phyloP scores from a whole-genome alignment of 2,113 vertebrate genomes.

The Hemibagrus wyckioides region DNA sequence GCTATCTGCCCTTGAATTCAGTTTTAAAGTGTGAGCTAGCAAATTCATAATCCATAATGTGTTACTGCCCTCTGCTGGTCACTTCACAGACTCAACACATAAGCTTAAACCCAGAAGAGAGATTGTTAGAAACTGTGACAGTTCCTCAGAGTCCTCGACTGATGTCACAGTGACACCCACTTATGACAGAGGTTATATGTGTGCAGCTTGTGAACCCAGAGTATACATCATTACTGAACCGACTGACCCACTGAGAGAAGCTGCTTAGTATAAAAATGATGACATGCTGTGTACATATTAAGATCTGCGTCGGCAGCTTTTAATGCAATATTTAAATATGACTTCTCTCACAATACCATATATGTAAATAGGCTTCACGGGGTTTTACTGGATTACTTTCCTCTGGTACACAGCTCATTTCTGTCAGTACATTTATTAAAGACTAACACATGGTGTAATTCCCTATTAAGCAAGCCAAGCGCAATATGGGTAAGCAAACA shows the following conservation, averaged over 20 bases:
- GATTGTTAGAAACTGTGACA: neutral
- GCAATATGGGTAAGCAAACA: neutral
- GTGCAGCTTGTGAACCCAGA: neutral
- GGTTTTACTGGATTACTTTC: neutral
- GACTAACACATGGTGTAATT: neutral
- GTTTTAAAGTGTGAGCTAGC: neutral
- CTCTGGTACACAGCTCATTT: neutral
- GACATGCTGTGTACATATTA: neutral
- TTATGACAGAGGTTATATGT: neutral
- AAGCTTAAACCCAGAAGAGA: neutral
- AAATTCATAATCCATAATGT: slow-evolving; percentile 30
- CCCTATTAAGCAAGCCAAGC: neutral
- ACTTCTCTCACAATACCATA: neutral
- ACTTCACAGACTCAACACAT: neutral
- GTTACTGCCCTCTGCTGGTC: slow-evolving; percentile 42
- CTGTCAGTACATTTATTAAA: neutral
- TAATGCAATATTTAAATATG: neutral
- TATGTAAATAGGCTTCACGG: neutral
- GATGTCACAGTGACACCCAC: neutral
- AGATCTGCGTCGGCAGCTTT: neutral
- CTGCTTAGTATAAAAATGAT: neutral
- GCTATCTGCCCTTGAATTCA: neutral
- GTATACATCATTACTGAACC: neutral
- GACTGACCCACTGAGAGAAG: neutral
- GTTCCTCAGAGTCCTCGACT: neutral